These are phyloP conservation scores for Microcebus griseorufus DNA, from an alignment of 2,113 vertebrate species.

Conservation along the genomic window DNA sequence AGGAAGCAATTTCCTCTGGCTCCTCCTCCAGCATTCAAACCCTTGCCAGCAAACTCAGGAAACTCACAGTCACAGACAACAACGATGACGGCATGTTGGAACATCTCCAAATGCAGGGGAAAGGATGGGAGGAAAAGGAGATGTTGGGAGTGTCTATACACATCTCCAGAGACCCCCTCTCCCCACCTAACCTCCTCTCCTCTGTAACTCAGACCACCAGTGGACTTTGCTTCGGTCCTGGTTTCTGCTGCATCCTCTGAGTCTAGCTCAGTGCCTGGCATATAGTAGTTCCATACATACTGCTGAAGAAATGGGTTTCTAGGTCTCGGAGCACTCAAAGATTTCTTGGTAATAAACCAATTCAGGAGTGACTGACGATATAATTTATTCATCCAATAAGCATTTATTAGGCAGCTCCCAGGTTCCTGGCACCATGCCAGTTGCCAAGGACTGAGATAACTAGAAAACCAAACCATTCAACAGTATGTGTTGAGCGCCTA, in stretches of 20 bases:
- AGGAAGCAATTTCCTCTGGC: constrained; percentile 14
- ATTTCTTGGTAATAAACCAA: neutral
- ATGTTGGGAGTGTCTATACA: neutral
- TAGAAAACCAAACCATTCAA: neutral
- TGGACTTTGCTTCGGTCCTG: neutral
- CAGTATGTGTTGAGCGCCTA: neutral
- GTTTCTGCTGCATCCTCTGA: neutral
- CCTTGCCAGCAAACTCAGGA: neutral
- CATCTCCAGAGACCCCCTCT: neutral
- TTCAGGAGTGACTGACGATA: neutral
- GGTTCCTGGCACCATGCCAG: neutral
- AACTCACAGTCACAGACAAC: neutral
- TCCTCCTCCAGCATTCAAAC: neutral
- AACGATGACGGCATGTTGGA: no score
- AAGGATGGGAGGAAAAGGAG: neutral
- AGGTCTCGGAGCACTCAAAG: neutral
- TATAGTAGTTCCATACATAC: neutral
- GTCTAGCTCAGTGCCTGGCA: neutral
- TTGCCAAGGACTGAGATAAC: neutral
- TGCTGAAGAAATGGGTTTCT: neutral
- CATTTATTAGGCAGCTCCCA: neutral
- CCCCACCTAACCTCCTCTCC: neutral
- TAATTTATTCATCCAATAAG: neutral
- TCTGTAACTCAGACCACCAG: neutral
- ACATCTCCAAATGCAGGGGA: neutral